These are phyloP conservation scores for Cygnus atratus DNA, from an alignment of 2,113 vertebrate species.

Conservation along the genomic window DNA sequence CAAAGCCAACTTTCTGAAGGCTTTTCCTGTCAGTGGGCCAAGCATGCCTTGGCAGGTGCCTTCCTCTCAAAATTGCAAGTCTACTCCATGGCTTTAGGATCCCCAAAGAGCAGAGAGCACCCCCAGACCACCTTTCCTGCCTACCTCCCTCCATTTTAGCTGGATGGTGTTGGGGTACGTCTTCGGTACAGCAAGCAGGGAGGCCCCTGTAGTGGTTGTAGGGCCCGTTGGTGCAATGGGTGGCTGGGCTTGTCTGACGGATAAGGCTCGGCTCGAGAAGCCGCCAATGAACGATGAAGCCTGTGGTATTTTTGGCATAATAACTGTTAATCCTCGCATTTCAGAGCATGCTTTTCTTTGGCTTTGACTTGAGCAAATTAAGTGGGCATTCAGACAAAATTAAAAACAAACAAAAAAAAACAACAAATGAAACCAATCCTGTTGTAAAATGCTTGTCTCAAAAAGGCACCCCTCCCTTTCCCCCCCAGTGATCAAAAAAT, in stretches of 20 bases:
- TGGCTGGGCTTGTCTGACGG: not conserved
- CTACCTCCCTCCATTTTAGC: not conserved
- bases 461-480: not conserved
- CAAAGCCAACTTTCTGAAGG: not conserved
- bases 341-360: not conserved
- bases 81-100: not conserved
- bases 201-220: not conserved
- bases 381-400: not conserved
- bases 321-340: not conserved
- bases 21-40: not conserved
- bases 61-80: no score
- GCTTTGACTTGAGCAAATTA: not conserved
- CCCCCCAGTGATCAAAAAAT: not conserved
- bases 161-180: not conserved
- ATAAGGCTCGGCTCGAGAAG: not conserved
- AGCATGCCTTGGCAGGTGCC: not conserved
- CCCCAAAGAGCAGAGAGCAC: not conserved
- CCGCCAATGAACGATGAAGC: not conserved
- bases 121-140: not conserved
- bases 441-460: not conserved
- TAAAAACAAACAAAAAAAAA: not conserved
- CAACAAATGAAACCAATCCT: not conserved
- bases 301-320: not conserved
- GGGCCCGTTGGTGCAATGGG: accelerated
- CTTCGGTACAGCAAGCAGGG: not conserved